Evolutionary conservation across 2,797 vertebrate species (phyloP).

Genomic region (Enteromius paludinosus): DNA sequence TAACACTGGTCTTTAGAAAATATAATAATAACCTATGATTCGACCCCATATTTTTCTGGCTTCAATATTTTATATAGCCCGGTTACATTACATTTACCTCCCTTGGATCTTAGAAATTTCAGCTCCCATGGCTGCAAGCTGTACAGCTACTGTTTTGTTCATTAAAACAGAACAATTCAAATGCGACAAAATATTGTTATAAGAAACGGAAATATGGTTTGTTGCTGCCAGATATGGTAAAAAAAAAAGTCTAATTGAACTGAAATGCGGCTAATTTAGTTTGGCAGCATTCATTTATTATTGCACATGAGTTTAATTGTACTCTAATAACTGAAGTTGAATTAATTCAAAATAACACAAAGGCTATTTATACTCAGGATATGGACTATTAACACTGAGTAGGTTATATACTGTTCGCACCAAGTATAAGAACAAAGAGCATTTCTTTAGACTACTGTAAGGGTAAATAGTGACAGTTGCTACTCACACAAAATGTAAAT

Average conservation of each 20-base stretch:
- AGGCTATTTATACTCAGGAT: neutral
- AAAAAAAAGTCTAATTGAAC: constrained; percentile 1
- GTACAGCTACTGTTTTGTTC: neutral
- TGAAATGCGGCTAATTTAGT: constrained; percentile 15
- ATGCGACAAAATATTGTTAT: neutral
- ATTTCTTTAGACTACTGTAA: neutral
- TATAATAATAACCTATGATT: constrained; percentile 12
- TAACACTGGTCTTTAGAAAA: constrained; percentile 11
- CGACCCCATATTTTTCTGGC: neutral
- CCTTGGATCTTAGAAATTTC: neutral
- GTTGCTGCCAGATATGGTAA: neutral
- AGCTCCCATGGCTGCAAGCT: neutral
- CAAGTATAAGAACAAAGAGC: neutral
- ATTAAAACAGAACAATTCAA: neutral
- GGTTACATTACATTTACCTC: neutral
- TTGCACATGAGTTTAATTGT: constrained; percentile 3
- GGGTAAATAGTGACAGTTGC: neutral
- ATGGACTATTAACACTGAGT: neutral
- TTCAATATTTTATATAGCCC: neutral
- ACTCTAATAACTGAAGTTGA: constrained; percentile 1
- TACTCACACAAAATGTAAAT: neutral
- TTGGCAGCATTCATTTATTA: neutral
- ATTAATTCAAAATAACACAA: neutral
- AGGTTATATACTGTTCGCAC: neutral
- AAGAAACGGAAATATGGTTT: neutral